These are phyloP conservation scores for Geotrypetes seraphini DNA, from an alignment of 2,797 vertebrate genomes.

Conservation along the genomic window DNA sequence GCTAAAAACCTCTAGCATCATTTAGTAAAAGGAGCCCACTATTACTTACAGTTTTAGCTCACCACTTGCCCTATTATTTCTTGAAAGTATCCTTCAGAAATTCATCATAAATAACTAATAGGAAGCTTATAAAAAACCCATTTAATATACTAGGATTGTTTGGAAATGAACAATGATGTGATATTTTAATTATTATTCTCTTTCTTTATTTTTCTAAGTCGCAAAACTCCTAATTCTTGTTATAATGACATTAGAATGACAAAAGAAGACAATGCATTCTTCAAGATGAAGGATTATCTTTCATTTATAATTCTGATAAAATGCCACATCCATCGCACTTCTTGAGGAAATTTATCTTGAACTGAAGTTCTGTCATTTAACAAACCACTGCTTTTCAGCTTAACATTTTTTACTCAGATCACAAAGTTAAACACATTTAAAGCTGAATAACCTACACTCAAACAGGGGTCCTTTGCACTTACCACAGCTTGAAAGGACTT, in stretches of 20 bases:
- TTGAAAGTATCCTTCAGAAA: background rate
- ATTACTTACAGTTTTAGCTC: too few species aligned
- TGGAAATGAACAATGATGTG: slow-evolving; percentile 1
- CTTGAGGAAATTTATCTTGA: background rate
- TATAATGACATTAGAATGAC: slow-evolving; percentile 1
- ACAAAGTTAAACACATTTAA: too few species aligned
- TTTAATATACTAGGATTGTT: slow-evolving; percentile 5
- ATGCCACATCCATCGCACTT: background rate
- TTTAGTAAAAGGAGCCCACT: too few species aligned
- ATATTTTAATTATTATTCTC: slow-evolving; percentile 1
- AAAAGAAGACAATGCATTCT: background rate
- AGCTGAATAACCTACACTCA: too few species aligned
- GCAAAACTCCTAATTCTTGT: background rate
- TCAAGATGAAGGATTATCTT: background rate
- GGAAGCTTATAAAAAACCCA: background rate
- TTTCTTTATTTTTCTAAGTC: background rate
- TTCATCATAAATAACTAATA: background rate
- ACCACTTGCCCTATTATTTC: background rate
- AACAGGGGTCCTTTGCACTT: too few species aligned
- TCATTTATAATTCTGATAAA: background rate
- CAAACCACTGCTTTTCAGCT: too few species aligned
- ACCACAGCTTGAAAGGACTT: too few species aligned
- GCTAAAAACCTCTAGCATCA: too few species aligned
- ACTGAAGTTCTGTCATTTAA: too few species aligned
- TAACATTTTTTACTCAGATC: too few species aligned